Evolutionary conservation across 2,797 vertebrate species (phyloP).

Genomic region (Champsocephalus gunnari): DNA sequence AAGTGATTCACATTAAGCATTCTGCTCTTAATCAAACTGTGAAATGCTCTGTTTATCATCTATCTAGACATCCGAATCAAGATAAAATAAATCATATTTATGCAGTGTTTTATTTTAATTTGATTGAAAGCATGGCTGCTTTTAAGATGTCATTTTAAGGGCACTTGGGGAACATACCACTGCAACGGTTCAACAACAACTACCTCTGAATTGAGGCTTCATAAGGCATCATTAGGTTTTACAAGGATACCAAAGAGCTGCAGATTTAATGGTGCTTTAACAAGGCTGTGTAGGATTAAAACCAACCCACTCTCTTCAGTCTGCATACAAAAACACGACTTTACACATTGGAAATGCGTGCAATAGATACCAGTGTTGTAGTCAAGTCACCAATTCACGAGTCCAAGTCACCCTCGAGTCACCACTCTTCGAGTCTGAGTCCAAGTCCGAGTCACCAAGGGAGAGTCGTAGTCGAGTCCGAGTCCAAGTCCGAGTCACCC

Average conservation of each 20-base stretch:
- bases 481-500: no score
- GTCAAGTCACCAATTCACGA: no score
- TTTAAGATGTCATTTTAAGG: constrained; percentile 16
- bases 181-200: constrained; percentile 6
- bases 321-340: no score
- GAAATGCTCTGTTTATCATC: neutral
- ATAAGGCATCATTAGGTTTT: neutral
- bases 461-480: no score
- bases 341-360: no score
- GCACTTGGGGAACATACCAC: neutral
- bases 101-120: neutral
- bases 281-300: no score
- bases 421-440: no score
- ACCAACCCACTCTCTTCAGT: no score
- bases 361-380: no score
- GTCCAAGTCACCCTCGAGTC: no score
- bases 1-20: neutral
- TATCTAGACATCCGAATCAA: neutral
- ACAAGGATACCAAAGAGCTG: neutral
- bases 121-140: neutral
- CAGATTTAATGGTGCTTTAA: neutral
- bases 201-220: constrained; percentile 1
- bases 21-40: neutral
- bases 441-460: no score
- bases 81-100: neutral